Conservation (phyloP, 2,888 invertebrate species). For the Leptopilina myrica region DNA sequence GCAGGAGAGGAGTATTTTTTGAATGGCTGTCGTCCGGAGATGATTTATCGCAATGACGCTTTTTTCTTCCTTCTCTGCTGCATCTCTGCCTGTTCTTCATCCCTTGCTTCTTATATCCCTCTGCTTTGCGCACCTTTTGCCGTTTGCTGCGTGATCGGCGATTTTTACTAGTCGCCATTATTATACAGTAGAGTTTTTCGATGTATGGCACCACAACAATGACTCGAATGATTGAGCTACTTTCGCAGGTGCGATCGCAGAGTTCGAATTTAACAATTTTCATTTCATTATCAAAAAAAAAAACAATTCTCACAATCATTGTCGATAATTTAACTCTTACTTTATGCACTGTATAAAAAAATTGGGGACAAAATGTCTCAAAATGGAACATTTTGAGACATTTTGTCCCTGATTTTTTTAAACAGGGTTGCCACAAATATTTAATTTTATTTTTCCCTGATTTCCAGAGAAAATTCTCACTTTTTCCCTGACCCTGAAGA, state of each 20-base stretch:
- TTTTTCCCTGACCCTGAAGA: too few species aligned
- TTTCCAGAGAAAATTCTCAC: too few species aligned
- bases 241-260: slow-evolving; percentile 57
- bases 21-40: slow-evolving; percentile 40
- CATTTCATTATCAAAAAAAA: background rate
- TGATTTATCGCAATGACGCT: slow-evolving; percentile 43
- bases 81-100: slow-evolving; percentile 36
- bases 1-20: slow-evolving; percentile 54
- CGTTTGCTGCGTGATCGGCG: slow-evolving; percentile 39
- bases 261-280: background rate
- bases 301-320: background rate
- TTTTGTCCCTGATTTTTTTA: too few species aligned
- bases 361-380: too few species aligned
- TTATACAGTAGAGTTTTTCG: slow-evolving; percentile 21
- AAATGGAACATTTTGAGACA: too few species aligned
- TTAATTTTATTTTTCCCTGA: too few species aligned
- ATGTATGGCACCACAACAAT: slow-evolving; percentile 38
- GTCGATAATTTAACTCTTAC: too few species aligned
- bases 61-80: slow-evolving; percentile 37
- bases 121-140: slow-evolving; percentile 27
- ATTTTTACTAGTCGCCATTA: slow-evolving; percentile 40
- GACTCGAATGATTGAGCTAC: slow-evolving; percentile 58
- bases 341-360: too few species aligned
- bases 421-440: too few species aligned
- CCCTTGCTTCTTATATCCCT: slow-evolving; percentile 10